Percentiles rank a stretch among this genome's conserved stretches.
These are phyloP conservation scores for Mormyrus proboscirostris DNA, from an alignment of 2,797 vertebrate species.

Conservation along the genomic window DNA sequence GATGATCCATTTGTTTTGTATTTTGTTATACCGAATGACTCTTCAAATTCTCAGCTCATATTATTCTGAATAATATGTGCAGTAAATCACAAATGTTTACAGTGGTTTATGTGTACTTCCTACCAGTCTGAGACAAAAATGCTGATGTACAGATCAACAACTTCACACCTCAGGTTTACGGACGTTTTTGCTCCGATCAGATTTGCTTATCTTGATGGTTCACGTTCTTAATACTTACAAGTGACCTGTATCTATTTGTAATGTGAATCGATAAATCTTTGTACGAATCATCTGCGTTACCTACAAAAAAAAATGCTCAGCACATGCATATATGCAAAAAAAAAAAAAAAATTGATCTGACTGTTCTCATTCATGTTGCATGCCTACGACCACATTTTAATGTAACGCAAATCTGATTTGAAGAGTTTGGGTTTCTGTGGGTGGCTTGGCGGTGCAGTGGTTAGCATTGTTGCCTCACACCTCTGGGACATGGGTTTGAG, in stretches of 20 bases:
- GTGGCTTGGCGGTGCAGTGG: neutral
- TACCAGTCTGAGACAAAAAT: neutral
- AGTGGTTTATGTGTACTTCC: slow-evolving; percentile 36
- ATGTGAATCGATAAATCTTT: neutral
- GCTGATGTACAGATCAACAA: neutral
- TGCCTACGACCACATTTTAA: neutral
- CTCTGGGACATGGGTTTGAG: neutral
- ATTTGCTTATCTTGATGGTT: neutral
- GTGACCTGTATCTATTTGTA: neutral
- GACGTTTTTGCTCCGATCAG: neutral
- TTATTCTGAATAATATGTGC: neutral
- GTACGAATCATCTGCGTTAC: neutral
- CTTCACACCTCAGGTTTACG: neutral
- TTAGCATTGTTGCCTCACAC: neutral
- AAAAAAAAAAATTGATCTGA: neutral
- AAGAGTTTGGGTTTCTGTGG: neutral
- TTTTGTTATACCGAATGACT: neutral
- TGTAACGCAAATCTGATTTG: neutral
- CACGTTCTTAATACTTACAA: neutral
- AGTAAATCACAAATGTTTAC: slow-evolving; percentile 14
- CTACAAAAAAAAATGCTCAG: neutral
- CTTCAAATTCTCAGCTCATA: neutral
- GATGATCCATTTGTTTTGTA: neutral
- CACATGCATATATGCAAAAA: neutral
- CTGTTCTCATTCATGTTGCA: neutral